phyloP scores from a whole-genome alignment of 2,888 invertebrate species.

The Venustoraphidia nigricollis region DNA sequence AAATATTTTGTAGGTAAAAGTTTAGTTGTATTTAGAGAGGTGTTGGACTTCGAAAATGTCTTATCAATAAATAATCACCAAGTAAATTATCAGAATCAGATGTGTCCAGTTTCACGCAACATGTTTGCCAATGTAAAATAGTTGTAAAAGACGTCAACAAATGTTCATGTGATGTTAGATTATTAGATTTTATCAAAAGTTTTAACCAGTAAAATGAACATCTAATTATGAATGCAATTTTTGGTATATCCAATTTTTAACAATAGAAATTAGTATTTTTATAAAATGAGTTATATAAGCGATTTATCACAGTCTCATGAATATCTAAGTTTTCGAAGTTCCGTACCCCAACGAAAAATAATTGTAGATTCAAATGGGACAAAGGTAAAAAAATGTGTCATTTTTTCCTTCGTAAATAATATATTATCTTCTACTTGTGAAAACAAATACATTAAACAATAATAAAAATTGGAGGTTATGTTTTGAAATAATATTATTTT shows the following conservation, averaged over 20 bases:
- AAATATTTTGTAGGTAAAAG: too few species aligned
- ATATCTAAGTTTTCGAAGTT: conserved; percentile 65
- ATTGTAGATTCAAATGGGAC: conserved; percentile 64
- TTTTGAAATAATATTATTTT: conserved; percentile 13
- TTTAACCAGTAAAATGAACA: too few species aligned
- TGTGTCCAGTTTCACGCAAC: too few species aligned
- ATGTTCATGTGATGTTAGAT: too few species aligned
- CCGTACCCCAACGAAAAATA: conserved; percentile 57
- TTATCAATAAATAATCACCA: too few species aligned
- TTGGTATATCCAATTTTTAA: background rate
- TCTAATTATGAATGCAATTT: too few species aligned
- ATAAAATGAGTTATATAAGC: conserved; percentile 47
- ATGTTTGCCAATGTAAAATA: too few species aligned
- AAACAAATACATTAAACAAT: background rate
- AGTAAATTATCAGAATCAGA: too few species aligned
- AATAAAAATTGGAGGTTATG: background rate
- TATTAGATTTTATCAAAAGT: too few species aligned
- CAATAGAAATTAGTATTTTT: background rate
- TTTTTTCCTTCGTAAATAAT: background rate
- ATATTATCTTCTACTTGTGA: background rate
- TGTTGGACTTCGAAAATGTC: too few species aligned
- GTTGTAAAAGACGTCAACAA: too few species aligned
- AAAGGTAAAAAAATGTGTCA: conserved; percentile 38
- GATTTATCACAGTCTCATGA: conserved; percentile 60
- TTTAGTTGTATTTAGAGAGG: too few species aligned